These are phyloP conservation scores for Serilophus lunatus DNA, from an alignment of 2,113 vertebrate species.

Conservation along the genomic window DNA sequence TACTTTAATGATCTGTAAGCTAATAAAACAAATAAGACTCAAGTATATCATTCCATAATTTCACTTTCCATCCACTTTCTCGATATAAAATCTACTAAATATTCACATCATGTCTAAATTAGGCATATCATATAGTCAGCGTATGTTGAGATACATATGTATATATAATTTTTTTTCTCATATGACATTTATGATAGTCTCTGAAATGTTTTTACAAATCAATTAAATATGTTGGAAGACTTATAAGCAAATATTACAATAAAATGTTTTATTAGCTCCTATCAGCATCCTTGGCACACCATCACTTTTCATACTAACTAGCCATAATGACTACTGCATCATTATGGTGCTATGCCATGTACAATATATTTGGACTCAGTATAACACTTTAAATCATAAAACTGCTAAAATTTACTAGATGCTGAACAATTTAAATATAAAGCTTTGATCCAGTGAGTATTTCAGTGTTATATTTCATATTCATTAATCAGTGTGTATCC, in stretches of 20 bases:
- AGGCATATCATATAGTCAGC: background rate
- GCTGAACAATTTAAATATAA: constrained; percentile 6
- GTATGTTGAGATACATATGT: background rate
- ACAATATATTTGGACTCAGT: background rate
- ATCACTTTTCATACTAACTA: background rate
- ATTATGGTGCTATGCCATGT: background rate
- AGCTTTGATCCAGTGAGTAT: background rate
- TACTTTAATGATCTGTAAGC: background rate
- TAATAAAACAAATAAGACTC: background rate
- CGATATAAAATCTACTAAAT: background rate
- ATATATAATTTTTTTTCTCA: background rate
- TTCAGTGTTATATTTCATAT: background rate
- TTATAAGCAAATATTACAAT: constrained; percentile 16
- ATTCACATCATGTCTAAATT: background rate
- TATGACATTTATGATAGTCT: background rate
- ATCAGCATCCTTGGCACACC: background rate
- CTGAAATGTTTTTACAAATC: background rate
- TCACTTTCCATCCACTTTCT: background rate
- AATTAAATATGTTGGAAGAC: background rate
- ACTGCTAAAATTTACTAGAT: constrained; percentile 27
- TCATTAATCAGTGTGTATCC: background rate
- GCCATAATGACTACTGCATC: constrained; percentile 26
- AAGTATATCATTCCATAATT: background rate
- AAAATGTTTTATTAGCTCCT: constrained; percentile 13
- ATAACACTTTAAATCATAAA: constrained; percentile 27